Evolutionary conservation across 2,797 vertebrate genomes (phyloP), one percentile per base, ranked within the genome.

Genomic region (Chaetophractus vellerosus): DNA sequence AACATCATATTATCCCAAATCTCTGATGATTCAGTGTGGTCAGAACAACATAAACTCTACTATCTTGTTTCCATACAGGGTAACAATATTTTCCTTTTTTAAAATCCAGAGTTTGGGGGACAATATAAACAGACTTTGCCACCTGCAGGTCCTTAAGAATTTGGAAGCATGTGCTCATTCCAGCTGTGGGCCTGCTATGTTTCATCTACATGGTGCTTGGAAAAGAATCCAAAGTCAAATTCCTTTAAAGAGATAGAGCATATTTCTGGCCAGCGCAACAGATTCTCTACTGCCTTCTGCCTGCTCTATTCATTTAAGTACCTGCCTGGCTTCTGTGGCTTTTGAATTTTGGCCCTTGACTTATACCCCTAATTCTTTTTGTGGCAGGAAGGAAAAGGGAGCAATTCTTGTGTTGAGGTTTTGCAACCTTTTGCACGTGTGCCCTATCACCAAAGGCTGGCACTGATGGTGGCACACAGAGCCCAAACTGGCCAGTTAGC

Each of bases 61-160:
- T 26, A 0, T 88, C 85, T 86, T 74, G 69, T 57, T 83, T 92
- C 82, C 26, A 81, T 8, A 5, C 31, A 45, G 31, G 78, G 64
- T 31, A 68, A 75, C 1, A 15, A 16, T 12, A 18, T 63, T 78
- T 90, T 75, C 45, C 38, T 83, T 76, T 83, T 36, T 14, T n/a
- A 52, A 90, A 95, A 59, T 21, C 48, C 12, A 59, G 88, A 72
- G 45, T 63, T 69, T 16, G 41, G 88, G 90, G 88, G 90, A 81
- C 79, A 59, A 41, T 83, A 19, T 50, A 84, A 92, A 81, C 69
- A 84, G 88, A 63, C 21, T 50, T 80, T 59, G 82, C 93, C 93
- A 97, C 96, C 97, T 95, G 97, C 93, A 91, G 82, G 59, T 85
- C 74, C 93, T 72, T 88, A 64, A 82, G 95, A 72, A 69, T 2